Percentiles rank a stretch among this genome's conserved stretches.
These are phyloP conservation scores for Bos javanicus DNA, from an alignment of 2,113 vertebrate genomes.

Conservation along the genomic window DNA sequence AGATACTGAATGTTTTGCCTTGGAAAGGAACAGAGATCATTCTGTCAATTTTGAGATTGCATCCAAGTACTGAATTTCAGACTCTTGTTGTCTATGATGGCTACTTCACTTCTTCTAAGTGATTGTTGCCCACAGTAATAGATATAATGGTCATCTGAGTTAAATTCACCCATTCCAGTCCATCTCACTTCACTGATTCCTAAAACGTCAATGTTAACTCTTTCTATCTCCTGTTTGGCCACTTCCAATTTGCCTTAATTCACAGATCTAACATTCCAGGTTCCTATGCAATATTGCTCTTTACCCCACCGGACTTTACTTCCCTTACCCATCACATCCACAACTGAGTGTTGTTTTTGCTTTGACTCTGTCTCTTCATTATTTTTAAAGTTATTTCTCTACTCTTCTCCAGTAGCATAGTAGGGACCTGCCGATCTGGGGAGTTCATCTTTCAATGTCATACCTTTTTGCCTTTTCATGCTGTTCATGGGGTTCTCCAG, in stretches of 20 bases:
- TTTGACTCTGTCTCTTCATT: neutral
- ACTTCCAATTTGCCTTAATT: neutral
- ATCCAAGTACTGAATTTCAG: too few relatives aligned
- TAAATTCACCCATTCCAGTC: too few relatives aligned
- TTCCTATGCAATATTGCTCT: neutral
- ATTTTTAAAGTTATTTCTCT: neutral
- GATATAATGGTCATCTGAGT: too few relatives aligned
- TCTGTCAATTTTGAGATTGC: too few relatives aligned
- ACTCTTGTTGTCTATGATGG: too few relatives aligned
- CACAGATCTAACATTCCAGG: neutral
- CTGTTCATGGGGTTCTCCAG: neutral
- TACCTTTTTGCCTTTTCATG: neutral
- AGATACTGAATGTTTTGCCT: too few relatives aligned
- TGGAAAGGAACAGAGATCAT: too few relatives aligned
- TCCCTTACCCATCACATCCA: neutral
- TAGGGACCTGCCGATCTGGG: neutral
- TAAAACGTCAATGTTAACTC: too few relatives aligned
- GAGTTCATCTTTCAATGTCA: neutral
- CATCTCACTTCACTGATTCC: too few relatives aligned
- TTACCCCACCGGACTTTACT: accelerated
- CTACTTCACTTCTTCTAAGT: too few relatives aligned
- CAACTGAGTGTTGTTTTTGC: neutral
- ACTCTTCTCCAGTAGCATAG: neutral
- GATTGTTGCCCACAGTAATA: too few relatives aligned
- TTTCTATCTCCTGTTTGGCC: too few relatives aligned